These are phyloP conservation scores for Sitobion miscanthi DNA, from an alignment of 1,140 invertebrate genomes.

Conservation along the genomic window DNA sequence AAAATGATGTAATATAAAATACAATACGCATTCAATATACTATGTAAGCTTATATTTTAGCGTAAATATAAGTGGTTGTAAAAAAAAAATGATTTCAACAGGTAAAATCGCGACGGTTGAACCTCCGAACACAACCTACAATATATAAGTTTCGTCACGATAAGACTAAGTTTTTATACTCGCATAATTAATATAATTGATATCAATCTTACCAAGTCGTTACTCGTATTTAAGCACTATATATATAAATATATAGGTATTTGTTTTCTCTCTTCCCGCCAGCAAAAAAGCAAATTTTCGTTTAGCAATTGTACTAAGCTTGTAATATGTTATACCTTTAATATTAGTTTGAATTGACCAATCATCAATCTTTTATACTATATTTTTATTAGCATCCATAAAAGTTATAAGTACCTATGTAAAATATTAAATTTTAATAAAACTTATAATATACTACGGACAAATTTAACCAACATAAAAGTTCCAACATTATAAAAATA, in stretches of 20 bases:
- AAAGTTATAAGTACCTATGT: neutral
- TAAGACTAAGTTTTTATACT: neutral
- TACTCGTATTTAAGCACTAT: neutral
- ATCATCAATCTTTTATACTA: neutral
- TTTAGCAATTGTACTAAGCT: neutral
- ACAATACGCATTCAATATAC: neutral
- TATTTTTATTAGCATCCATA: neutral
- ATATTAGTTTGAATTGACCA: neutral
- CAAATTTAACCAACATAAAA: too few relatives aligned
- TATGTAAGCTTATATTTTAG: neutral
- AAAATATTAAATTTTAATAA: neutral
- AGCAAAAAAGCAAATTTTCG: neutral
- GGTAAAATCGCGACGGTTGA: neutral
- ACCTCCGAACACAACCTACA: neutral
- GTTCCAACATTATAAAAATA: too few relatives aligned
- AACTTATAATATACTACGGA: too few relatives aligned
- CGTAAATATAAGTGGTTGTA: neutral
- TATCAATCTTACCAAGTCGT: neutral
- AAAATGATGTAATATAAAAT: slow-evolving; percentile 9
- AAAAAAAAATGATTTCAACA: neutral
- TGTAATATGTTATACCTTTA: neutral
- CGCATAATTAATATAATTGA: neutral
- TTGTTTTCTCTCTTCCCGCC: neutral
- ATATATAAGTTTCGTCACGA: neutral
- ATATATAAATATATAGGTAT: neutral